Percentiles rank a stretch among this genome's conserved stretches.
phyloP scores from a whole-genome alignment of 2,888 invertebrate genomes.

The Caenorhabditis sp. region DNA sequence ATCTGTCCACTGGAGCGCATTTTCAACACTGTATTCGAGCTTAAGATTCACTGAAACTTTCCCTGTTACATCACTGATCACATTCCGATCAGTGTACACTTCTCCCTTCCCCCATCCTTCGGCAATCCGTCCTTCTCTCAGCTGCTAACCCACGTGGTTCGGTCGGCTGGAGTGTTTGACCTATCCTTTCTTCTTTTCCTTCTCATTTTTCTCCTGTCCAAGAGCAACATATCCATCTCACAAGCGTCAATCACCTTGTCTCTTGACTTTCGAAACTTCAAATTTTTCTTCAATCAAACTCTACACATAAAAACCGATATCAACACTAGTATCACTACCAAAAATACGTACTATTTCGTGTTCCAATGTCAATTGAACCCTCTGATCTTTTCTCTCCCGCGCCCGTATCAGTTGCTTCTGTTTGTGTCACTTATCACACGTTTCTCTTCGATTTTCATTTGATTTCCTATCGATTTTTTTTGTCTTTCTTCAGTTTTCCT shows the following conservation, averaged over 20 bases:
- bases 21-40: too few relatives aligned
- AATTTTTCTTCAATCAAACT: too few relatives aligned
- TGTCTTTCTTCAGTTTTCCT: too few relatives aligned
- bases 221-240: too few relatives aligned
- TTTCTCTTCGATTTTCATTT: not conserved
- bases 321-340: too few relatives aligned
- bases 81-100: slow-evolving; percentile 9
- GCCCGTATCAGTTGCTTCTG: slow-evolving; percentile 28
- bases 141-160: not conserved
- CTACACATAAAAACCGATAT: too few relatives aligned
- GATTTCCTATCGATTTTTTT: too few relatives aligned
- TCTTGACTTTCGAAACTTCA: too few relatives aligned
- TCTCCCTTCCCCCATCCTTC: not conserved
- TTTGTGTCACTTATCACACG: slow-evolving; percentile 25
- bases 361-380: slow-evolving; percentile 35
- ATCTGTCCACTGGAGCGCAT: too few relatives aligned
- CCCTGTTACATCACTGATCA: slow-evolving; percentile 11
- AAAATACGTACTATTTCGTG: too few relatives aligned
- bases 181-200: not conserved
- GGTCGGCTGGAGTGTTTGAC: not conserved
- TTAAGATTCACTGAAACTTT: too few relatives aligned
- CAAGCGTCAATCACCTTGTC: too few relatives aligned
- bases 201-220: not conserved
- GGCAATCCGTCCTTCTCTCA: not conserved
- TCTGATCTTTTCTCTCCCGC: slow-evolving; percentile 29